Conservation (phyloP, 2,113 vertebrate species). For the Myrmophylax atrothorax region DNA sequence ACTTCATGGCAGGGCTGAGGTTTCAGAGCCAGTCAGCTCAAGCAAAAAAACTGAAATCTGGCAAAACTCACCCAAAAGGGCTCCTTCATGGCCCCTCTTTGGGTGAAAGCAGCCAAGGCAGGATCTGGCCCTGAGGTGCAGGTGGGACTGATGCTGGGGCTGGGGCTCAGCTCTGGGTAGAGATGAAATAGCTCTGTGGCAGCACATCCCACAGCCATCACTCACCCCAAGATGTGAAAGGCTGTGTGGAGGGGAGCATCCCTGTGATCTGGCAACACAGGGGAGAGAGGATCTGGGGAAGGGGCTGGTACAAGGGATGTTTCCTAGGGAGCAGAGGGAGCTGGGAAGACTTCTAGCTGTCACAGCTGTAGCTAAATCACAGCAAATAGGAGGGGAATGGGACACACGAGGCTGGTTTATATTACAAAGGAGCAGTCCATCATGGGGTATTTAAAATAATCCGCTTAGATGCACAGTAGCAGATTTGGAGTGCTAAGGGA, state of each 20-base stretch:
- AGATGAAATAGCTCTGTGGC: neutral
- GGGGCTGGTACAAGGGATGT: neutral
- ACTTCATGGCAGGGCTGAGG: neutral
- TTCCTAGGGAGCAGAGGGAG: conserved; percentile 4
- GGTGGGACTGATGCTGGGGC: neutral
- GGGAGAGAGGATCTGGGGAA: neutral
- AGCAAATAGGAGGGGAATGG: conserved; percentile 66
- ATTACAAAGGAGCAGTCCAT: conserved; percentile 72
- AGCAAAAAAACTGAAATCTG: neutral
- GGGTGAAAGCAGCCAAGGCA: neutral
- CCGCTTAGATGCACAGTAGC: conserved; percentile 71
- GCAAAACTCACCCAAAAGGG: neutral
- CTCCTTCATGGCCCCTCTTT: neutral
- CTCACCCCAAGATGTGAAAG: neutral
- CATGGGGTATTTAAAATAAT: conserved; percentile 72
- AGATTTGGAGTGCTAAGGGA: conserved; percentile 70
- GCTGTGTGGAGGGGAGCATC: neutral
- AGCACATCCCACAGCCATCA: neutral
- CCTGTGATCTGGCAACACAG: neutral
- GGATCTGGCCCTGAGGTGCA: fast-evolving
- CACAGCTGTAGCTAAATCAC: conserved; percentile 61
- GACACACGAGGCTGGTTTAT: conserved; percentile 64
- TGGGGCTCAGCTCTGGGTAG: neutral
- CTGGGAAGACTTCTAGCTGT: conserved; percentile 22
- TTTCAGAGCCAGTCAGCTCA: neutral